Conservation (phyloP, 2,797 vertebrate species). For the Linurgus olivaceus region DNA sequence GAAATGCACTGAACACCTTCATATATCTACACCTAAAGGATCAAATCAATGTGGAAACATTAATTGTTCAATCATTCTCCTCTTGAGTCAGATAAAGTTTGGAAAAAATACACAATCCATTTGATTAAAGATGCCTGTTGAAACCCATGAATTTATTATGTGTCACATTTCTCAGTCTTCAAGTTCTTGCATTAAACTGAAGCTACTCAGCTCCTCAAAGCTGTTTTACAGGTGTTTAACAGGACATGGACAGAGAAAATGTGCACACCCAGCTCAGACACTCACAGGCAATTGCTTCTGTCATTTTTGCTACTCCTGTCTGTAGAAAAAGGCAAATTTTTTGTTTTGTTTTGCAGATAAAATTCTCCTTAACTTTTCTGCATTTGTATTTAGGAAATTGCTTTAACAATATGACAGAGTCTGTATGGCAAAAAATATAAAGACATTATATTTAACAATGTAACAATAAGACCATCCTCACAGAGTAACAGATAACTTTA, state of each 20-base stretch:
- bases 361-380: neutral
- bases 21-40: neutral
- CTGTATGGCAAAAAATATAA: neutral
- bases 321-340: neutral
- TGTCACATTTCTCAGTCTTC: neutral
- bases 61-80: neutral
- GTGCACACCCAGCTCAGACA: neutral
- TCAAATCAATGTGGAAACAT: neutral
- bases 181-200: neutral
- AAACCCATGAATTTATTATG: neutral
- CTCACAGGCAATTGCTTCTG: neutral
- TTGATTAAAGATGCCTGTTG: neutral
- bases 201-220: neutral
- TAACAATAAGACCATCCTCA: neutral
- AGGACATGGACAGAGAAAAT: neutral
- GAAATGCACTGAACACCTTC: neutral
- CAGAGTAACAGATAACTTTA: neutral
- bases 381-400: neutral
- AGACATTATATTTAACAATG: neutral
- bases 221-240: neutral
- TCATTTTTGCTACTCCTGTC: neutral
- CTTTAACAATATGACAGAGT: neutral
- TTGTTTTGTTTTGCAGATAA: neutral
- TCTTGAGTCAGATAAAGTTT: neutral
- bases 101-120: neutral